Base-by-base conservation (phyloP, 2,888 invertebrate species). In the Torymus auratus region DNA sequence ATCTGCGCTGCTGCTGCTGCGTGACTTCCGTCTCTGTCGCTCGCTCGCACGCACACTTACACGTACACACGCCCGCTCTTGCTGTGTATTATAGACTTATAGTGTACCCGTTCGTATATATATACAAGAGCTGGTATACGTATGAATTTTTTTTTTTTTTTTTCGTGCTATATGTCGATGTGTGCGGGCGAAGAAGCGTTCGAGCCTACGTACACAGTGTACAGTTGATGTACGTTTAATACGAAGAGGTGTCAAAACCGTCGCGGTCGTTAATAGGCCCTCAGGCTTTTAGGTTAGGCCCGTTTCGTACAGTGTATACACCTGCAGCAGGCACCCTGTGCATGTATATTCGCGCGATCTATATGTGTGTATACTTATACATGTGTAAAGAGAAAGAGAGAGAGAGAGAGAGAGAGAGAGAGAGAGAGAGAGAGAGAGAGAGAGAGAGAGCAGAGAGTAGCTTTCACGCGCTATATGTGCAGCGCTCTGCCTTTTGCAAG, bases 1-100 rank as follows among this genome's bases (percentile, higher is more conserved):
- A 70, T 69, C 69, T 74, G 55, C 61, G 53, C 65, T 5, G 11
- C 55, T 12, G 23, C 28, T n/a, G 12, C 28, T 28, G 28, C 53
- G 41, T 56, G 72, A 65, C 50, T 23, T 71, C 69, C 56, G 65
- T 70, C 70, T 71, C 70, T 23, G 15, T 78, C 62, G 12, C 14
- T 64, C 64, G 13, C 64, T 67, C 52, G 15, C 65, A 55, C 61
- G 15, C 55, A 62, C 55, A 62, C 65, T 14, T 56, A 56, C 73
- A 64, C 56, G 56, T 50, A 64, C 56, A 73, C 73, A 73, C 73
- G 65, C 41, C 73, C 73, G 65, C 28, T 28, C 2, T 28, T 28
- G 28, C 28, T 28, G 3, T 2, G 3, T 28, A 28, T 3, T 2
- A 2, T 28, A 28, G 28, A 28, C 2, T 2, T 28, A 55, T 13